A percentile compares a stretch with the other conserved stretches of the same genome.
These are phyloP conservation scores for Cynopterus brachyotis DNA, from an alignment of 2,113 vertebrate genomes.

Conservation along the genomic window DNA sequence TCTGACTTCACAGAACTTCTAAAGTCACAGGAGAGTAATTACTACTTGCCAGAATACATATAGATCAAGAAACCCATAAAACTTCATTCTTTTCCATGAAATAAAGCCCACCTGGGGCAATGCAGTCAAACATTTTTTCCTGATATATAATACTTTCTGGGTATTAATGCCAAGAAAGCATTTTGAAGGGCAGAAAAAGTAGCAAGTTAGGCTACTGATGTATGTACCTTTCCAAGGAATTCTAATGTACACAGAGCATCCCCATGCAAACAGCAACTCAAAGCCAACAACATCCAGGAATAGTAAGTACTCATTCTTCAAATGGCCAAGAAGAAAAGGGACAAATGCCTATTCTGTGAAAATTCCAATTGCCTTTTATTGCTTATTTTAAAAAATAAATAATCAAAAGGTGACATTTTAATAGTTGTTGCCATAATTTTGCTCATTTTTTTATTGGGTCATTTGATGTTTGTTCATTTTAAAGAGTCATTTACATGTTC, in stretches of 20 bases:
- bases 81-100: constrained; percentile 12
- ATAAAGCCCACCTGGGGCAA: neutral
- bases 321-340: neutral
- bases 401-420: neutral
- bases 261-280: too few species aligned
- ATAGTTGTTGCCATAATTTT: neutral
- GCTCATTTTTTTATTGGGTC: neutral
- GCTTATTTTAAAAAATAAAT: neutral
- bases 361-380: neutral
- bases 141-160: neutral
- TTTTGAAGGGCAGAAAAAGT: constrained; percentile 1
- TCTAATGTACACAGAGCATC: too few species aligned
- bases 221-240: neutral
- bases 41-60: neutral
- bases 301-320: neutral
- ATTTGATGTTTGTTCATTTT: neutral
- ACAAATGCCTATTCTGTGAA: neutral
- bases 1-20: neutral
- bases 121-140: neutral
- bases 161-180: neutral
- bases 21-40: neutral
- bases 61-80: constrained; percentile 45
- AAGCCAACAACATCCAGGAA: neutral
- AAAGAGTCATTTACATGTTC: neutral
- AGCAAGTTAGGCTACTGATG: neutral